These are phyloP conservation scores for Himantopus leucocephalus DNA, from an alignment of 2,113 vertebrate species.

Conservation along the genomic window DNA sequence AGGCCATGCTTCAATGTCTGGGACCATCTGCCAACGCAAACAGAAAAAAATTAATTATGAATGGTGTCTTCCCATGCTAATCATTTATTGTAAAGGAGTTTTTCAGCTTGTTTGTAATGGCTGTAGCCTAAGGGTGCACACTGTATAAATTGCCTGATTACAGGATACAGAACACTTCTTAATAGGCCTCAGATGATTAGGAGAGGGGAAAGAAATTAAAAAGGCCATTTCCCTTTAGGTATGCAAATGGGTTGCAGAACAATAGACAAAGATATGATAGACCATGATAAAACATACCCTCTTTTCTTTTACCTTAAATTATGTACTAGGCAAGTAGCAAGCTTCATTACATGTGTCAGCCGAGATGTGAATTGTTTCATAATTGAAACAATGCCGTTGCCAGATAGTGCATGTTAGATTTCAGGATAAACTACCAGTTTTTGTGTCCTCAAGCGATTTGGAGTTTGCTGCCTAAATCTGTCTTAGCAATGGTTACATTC, in stretches of 20 bases:
- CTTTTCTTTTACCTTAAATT: constrained; percentile 71
- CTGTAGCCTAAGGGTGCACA: constrained; percentile 83
- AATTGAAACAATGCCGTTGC: constrained; percentile 59
- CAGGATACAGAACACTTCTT: constrained; percentile 87
- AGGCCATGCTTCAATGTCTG: constrained; percentile 71
- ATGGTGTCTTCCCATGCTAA: constrained; percentile 81
- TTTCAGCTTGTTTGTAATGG: constrained; percentile 83
- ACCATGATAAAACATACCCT: constrained; percentile 64
- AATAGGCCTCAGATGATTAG: constrained; percentile 91
- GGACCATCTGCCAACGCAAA: constrained; percentile 78
- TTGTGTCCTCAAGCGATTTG: neutral
- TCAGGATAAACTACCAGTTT: constrained; percentile 6
- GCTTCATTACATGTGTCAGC: constrained; percentile 61
- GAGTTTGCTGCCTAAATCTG: neutral
- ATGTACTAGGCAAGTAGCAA: constrained; percentile 55
- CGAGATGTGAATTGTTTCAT: constrained; percentile 63
- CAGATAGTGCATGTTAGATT: constrained; percentile 38
- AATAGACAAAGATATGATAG: constrained; percentile 76
- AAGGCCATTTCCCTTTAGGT: constrained; percentile 86
- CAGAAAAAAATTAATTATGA: constrained; percentile 79
- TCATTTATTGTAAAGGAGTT: constrained; percentile 87
- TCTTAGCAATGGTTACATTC: neutral
- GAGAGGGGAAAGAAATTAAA: constrained; percentile 86
- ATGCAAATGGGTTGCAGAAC: constrained; percentile 90
- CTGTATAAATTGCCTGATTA: constrained; percentile 92